Evolutionary conservation across 2,113 vertebrate genomes (phyloP).

Genomic region (Seriola aureovittata): DNA sequence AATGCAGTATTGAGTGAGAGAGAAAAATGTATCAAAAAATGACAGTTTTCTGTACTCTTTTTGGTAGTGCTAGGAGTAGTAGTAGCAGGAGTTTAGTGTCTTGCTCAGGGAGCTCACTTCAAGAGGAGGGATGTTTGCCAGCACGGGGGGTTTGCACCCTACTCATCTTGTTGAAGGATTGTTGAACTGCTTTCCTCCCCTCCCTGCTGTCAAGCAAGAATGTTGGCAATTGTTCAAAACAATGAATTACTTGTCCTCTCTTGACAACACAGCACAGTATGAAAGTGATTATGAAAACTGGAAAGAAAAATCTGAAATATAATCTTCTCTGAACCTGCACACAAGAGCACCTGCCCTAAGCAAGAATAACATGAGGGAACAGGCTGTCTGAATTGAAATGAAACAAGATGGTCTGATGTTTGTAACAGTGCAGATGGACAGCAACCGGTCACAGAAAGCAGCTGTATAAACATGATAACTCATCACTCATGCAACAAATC

Average conservation of each 20-base stretch:
- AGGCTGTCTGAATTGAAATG: neutral
- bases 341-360: neutral
- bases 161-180: conserved; percentile 19
- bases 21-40: neutral
- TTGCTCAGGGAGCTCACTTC: neutral
- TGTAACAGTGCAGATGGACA: conserved; percentile 1
- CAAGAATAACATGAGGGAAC: conserved; percentile 1
- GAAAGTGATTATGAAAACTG: neutral
- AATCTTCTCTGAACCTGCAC: conserved; percentile 19
- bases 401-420: conserved; percentile 8
- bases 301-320: conserved; percentile 18
- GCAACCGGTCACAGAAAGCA: conserved; percentile 20
- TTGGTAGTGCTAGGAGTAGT: too few relatives aligned
- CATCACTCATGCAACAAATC: conserved; percentile 17
- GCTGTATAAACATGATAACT: conserved; percentile 30
- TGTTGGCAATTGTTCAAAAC: conserved; percentile 49
- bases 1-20: neutral
- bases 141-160: conserved; percentile 4
- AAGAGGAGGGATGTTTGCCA: conserved; percentile 15
- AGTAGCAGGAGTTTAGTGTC: neutral
- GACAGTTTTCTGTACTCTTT: neutral
- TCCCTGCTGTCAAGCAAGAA: conserved; percentile 36
- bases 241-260: conserved; percentile 19
- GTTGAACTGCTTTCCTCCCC: conserved; percentile 14
- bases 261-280: neutral